phyloP scores from a whole-genome alignment of 1,140 invertebrate species.

The Meloidogyne floridensis region DNA sequence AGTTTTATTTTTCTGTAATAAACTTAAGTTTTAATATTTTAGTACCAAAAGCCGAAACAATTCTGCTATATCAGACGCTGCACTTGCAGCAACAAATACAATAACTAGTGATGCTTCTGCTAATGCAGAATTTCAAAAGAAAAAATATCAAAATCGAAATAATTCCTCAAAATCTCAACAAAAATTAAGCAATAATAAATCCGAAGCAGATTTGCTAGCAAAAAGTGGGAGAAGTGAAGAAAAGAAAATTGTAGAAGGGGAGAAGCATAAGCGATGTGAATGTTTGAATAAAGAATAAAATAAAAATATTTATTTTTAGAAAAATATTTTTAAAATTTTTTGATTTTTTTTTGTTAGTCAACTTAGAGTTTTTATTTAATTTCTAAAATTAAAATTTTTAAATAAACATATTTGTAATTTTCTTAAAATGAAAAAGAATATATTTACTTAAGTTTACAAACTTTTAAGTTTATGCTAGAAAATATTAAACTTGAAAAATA shows the following conservation, averaged over 20 bases:
- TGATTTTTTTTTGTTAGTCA: no score
- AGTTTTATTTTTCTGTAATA: background rate
- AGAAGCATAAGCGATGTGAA: background rate
- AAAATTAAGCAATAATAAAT: background rate
- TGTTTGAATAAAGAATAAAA: conserved; percentile 3
- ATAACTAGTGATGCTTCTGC: background rate
- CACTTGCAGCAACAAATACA: background rate
- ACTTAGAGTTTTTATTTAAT: no score
- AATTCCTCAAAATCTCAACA: background rate
- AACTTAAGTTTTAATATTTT: background rate
- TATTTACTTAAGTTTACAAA: no score
- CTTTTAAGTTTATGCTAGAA: no score
- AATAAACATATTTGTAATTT: no score
- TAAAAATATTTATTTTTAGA: no score
- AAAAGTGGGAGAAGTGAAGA: background rate
- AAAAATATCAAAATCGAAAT: background rate
- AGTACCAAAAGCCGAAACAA: background rate
- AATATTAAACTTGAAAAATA: no score
- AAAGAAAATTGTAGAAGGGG: background rate
- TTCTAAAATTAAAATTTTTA: no score
- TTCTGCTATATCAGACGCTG: background rate
- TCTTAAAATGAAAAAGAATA: no score
- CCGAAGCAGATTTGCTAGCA: background rate
- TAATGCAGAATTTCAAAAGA: background rate
- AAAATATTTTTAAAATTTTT: no score